Conservation (phyloP, 2,888 invertebrate species). For the Glomeris marginata region DNA sequence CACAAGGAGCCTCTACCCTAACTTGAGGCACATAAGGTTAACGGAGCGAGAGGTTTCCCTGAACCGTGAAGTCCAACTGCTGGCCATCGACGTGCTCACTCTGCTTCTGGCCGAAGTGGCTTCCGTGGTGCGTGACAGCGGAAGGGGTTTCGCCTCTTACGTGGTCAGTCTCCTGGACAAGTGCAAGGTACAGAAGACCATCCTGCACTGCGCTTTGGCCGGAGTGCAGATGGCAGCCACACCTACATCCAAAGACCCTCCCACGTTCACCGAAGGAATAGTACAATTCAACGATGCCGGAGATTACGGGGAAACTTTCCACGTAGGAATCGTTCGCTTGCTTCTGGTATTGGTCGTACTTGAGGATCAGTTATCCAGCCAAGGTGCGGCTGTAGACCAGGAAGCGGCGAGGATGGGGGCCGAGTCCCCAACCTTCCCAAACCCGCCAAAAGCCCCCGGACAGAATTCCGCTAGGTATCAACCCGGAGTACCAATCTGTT, state of each 20-base stretch:
- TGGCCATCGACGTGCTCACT: conserved; percentile 56
- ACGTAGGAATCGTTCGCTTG: conserved; percentile 39
- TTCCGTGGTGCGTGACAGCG: conserved; percentile 56
- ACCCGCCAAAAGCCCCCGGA: conserved; percentile 9
- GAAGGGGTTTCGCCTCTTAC: conserved; percentile 58
- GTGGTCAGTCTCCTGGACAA: conserved; percentile 53
- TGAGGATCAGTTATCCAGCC: conserved; percentile 49
- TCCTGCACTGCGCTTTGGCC: conserved; percentile 62
- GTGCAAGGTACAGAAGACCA: conserved; percentile 68
- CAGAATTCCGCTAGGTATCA: conserved; percentile 10
- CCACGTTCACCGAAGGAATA: conserved; percentile 57
- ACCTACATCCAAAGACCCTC: conserved; percentile 1
- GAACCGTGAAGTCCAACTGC: conserved; percentile 59
- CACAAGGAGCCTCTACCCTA: conserved; percentile 61
- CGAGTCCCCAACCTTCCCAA: conserved; percentile 4
- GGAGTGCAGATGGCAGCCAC: conserved; percentile 36
- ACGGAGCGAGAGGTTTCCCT: conserved; percentile 52
- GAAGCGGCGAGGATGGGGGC: background rate
- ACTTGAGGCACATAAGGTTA: conserved; percentile 48
- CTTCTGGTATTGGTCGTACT: conserved; percentile 55
- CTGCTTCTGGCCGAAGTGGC: conserved; percentile 55
- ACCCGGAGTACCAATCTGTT: conserved; percentile 44
- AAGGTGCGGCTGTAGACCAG: conserved; percentile 33
- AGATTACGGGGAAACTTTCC: conserved; percentile 49
- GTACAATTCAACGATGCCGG: conserved; percentile 48